Conservation (phyloP, 2,113 vertebrate genomes). For the Acanthisitta chloris region DNA sequence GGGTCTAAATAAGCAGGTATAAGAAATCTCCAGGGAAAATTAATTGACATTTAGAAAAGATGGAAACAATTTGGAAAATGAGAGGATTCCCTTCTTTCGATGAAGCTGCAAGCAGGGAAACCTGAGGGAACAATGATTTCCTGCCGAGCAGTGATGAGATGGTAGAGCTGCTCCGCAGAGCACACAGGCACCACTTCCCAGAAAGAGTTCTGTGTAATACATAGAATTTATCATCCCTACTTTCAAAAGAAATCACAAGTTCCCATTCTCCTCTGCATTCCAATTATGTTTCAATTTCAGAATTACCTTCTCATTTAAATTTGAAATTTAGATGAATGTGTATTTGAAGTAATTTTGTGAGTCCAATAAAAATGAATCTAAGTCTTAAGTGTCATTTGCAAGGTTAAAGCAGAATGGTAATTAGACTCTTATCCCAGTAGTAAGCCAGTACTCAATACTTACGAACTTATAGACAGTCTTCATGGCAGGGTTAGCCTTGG, state of each 20-base stretch:
- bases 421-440: conserved; percentile 41
- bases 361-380: neutral
- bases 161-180: conserved; percentile 35
- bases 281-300: conserved; percentile 29
- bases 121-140: conserved; percentile 55
- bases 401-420: neutral
- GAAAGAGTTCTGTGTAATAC: neutral
- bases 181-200: neutral
- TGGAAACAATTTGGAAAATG: conserved; percentile 31
- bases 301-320: conserved; percentile 10
- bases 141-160: conserved; percentile 49
- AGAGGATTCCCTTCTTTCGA: conserved; percentile 53
- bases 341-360: conserved; percentile 13
- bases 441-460: conserved; percentile 69
- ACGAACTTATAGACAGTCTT: conserved; percentile 98
- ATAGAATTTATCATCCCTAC: conserved; percentile 21
- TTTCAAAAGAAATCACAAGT: conserved; percentile 23
- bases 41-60: conserved; percentile 58
- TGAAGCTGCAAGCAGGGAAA: conserved; percentile 34
- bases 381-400: neutral
- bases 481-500: conserved; percentile 98
- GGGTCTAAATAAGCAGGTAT: conserved; percentile 54
- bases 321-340: conserved; percentile 1
- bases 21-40: conserved; percentile 58
- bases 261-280: neutral